Base-by-base conservation (phyloP, 2,888 invertebrate genomes). In the Seira ritae region DNA sequence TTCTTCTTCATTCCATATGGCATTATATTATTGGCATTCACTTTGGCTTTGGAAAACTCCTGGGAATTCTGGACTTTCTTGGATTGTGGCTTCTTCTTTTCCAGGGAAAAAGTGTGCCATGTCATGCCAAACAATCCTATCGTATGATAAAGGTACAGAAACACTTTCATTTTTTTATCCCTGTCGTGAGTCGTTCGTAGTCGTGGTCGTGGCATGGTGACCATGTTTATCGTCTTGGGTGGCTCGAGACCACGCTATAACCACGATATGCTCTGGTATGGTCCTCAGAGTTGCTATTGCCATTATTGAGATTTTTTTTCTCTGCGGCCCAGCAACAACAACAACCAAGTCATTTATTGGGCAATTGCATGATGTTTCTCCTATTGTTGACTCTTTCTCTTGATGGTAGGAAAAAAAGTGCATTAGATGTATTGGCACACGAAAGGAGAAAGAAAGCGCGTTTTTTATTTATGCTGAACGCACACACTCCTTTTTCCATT, bases 311-410 rank as follows among this genome's bases (percentile, higher is more conserved):
- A 60, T 60, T 60, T 60, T 60, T 60, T 19, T n/a, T n/a, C 42
- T n/a, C n/a, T n/a, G n/a, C n/a, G n/a, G n/a, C 12, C 42, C 42
- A 42, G 6, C 42, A 42, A 42, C 42, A n/a, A n/a, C n/a, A n/a
- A n/a, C n/a, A n/a, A n/a, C n/a, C n/a, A n/a, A 42, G 42, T 12
- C 42, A 42, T 67, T 76, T 76, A 76, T 76, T 68, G 68, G 31
- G 19, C 42, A 67, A 76, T 76, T 76, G 76, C 76, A 76, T 76
- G 76, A 67, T 60, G 60, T 15, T n/a, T n/a, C n/a, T n/a, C n/a
- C n/a, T n/a, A n/a, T n/a, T n/a, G n/a, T n/a, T n/a, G n/a, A n/a
- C n/a, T n/a, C 46, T 46, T 46, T 46, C 8, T 12, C 46, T 46
- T 46, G 6, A 6, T 46, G n/a, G n/a, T 4, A 42, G 42, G 42